Conservation (phyloP, 2,797 vertebrate species). For the Notolepis coatsorum region DNA sequence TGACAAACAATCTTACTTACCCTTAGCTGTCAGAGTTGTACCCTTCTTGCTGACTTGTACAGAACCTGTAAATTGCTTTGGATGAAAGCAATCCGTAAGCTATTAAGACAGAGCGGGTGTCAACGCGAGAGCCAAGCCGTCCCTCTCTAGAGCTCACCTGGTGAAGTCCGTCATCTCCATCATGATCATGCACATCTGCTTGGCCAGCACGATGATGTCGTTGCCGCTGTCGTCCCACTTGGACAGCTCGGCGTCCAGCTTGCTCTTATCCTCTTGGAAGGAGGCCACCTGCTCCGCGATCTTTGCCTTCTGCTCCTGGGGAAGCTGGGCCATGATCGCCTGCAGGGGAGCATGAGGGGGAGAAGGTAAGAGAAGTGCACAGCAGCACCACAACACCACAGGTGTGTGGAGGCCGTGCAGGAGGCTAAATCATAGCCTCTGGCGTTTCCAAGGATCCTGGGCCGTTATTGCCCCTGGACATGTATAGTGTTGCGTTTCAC, state of each 20-base stretch:
- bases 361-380: conserved; percentile 55
- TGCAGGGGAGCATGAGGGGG: conserved; percentile 57
- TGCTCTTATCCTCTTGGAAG: conserved; percentile 99
- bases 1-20: too few species aligned
- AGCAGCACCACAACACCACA: too few species aligned
- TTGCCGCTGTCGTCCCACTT: conserved; percentile 99
- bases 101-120: background rate
- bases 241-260: conserved; percentile 98
- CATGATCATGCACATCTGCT: conserved; percentile 99
- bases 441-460: too few species aligned
- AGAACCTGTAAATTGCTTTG: too few species aligned
- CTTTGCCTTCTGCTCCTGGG: conserved; percentile 98
- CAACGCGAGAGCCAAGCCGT: background rate
- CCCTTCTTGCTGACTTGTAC: too few species aligned
- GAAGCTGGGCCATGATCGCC: conserved; percentile 99
- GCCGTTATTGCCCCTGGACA: too few species aligned
- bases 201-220: conserved; percentile 98
- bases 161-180: conserved; percentile 99
- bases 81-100: too few species aligned
- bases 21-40: too few species aligned
- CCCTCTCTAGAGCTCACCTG: conserved; percentile 79
- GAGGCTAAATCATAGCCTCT: too few species aligned
- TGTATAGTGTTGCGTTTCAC: too few species aligned
- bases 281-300: conserved; percentile 99
- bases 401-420: too few species aligned